These are phyloP conservation scores for Myoxocephalus aenaeus DNA, from an alignment of 2,797 vertebrate species.

Conservation along the genomic window DNA sequence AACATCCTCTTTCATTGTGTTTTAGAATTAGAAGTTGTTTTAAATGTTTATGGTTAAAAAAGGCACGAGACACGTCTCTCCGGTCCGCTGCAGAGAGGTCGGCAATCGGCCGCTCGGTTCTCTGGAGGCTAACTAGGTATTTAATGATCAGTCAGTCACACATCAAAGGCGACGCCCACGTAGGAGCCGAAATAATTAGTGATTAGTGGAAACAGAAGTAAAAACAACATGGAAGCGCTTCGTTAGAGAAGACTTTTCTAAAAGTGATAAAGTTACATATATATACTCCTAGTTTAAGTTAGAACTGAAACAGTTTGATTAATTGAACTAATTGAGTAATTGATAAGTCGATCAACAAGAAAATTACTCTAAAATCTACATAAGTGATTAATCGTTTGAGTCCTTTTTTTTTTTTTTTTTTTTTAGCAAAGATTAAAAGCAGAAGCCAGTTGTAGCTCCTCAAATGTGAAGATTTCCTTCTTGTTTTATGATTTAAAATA, in stretches of 20 bases:
- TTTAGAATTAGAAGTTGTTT: not conserved
- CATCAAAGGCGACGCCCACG: slow-evolving; percentile 9
- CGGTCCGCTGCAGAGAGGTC: not conserved
- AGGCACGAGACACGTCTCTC: not conserved
- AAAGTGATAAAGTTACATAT: too few species aligned
- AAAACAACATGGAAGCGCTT: not conserved
- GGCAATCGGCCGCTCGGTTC: not conserved
- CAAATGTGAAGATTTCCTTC: not conserved
- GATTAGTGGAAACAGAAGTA: not conserved
- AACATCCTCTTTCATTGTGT: not conserved
- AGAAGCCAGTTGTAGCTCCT: not conserved
- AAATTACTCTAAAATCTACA: not conserved
- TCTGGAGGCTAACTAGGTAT: slow-evolving; percentile 31
- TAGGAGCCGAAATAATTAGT: not conserved
- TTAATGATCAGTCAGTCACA: slow-evolving; percentile 43
- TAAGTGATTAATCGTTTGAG: too few species aligned
- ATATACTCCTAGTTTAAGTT: not conserved
- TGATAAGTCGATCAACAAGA: not conserved
- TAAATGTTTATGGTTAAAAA: slow-evolving; percentile 1
- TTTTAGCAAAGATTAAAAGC: not conserved
- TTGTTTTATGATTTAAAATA: not conserved
- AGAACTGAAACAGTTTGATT: not conserved
- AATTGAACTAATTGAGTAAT: too few species aligned
- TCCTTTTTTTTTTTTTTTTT: not conserved
- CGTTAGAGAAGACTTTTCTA: not conserved